A percentile compares a stretch with the other conserved stretches of the same genome.
These are phyloP conservation scores for Mayetiola destructor DNA, from an alignment of 2,888 invertebrate species.

Conservation along the genomic window DNA sequence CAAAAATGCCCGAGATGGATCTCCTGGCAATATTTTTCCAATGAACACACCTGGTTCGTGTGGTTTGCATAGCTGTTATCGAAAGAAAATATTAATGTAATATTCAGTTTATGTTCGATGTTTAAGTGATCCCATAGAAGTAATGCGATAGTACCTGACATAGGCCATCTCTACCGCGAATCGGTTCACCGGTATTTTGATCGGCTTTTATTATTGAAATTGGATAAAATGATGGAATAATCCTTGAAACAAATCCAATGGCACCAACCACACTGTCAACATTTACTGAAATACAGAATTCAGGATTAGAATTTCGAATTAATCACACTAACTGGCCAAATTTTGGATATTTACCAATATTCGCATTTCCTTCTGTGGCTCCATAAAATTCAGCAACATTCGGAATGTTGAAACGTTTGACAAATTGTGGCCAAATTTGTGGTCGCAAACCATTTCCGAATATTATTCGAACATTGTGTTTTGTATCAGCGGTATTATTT, in stretches of 20 bases:
- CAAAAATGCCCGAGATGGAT: conserved; percentile 81
- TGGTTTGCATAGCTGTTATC: conserved; percentile 38
- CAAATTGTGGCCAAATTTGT: conserved; percentile 80
- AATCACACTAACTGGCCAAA: conserved; percentile 14
- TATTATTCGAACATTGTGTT: conserved; percentile 60
- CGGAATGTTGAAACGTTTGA: conserved; percentile 69
- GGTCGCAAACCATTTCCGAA: conserved; percentile 91
- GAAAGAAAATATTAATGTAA: background rate
- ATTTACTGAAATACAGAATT: conserved; percentile 53
- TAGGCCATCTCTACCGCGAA: conserved; percentile 70
- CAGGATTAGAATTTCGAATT: background rate
- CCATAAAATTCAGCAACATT: conserved; percentile 89
- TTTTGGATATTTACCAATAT: conserved; percentile 50
- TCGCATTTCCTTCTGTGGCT: conserved; percentile 95
- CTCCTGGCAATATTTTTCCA: conserved; percentile 80
- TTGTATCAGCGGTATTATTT: conserved; percentile 49
- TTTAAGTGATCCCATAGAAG: background rate
- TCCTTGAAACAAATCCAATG: conserved; percentile 85
- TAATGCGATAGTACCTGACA: conserved; percentile 42
- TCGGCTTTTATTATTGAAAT: conserved; percentile 88
- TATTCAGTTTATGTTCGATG: background rate
- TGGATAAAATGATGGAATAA: conserved; percentile 80
- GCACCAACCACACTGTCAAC: conserved; percentile 84
- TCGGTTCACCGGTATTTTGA: conserved; percentile 73
- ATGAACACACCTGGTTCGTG: conserved; percentile 93